Evolutionary conservation across 2,797 vertebrate genomes (phyloP).

Genomic region (Prunella strophiata): DNA sequence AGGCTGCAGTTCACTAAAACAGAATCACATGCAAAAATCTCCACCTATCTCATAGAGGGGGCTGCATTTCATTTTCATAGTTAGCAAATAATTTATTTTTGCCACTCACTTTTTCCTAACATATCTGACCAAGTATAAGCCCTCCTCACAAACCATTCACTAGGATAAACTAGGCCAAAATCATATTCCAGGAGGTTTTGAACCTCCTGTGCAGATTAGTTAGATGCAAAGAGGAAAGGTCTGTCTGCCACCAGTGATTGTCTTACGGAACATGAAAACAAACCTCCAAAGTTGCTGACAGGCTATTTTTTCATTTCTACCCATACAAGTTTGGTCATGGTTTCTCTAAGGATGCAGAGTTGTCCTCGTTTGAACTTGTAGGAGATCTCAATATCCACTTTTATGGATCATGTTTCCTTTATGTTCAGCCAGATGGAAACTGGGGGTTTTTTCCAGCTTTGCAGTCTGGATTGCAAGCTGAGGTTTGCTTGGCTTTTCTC

Average conservation of each 20-base stretch:
- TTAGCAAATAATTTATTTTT: neutral
- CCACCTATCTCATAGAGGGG: neutral
- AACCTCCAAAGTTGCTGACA: neutral
- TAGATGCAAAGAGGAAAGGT: neutral
- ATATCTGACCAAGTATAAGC: neutral
- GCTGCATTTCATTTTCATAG: neutral
- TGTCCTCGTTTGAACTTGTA: neutral
- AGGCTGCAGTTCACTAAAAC: neutral
- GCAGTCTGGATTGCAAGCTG: neutral
- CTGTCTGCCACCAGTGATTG: neutral
- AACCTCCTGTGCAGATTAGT: neutral
- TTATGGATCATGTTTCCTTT: neutral
- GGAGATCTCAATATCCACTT: neutral
- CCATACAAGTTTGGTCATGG: neutral
- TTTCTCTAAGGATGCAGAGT: neutral
- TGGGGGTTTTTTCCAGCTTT: accelerated
- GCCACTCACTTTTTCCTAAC: neutral
- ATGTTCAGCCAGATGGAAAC: constrained; percentile 21
- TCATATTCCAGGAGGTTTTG: neutral
- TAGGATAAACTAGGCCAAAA: neutral
- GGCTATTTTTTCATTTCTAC: neutral
- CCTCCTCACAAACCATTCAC: neutral
- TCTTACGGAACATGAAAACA: neutral
- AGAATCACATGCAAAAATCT: neutral
- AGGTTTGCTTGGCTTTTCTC: neutral